Evolutionary conservation across 2,888 invertebrate species (phyloP).

Genomic region (Cantharis flavilabris): DNA sequence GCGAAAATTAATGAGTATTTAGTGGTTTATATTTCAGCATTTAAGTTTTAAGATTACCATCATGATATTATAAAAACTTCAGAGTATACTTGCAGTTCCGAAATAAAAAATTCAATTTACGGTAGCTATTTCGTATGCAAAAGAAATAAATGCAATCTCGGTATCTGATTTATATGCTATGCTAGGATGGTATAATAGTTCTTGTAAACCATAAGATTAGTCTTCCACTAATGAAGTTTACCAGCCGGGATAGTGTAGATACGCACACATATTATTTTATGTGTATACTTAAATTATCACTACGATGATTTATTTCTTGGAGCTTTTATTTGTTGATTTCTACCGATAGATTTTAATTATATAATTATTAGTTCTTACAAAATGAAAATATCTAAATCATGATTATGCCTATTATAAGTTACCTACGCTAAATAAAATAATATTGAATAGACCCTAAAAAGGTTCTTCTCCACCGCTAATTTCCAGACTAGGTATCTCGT

Average conservation of each 20-base stretch:
- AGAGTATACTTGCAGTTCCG: neutral
- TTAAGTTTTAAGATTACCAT: neutral
- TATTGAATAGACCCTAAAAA: neutral
- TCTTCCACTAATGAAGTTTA: neutral
- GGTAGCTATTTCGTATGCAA: neutral
- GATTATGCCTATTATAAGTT: neutral
- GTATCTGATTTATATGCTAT: neutral
- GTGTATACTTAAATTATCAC: neutral
- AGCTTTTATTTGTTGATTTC: neutral
- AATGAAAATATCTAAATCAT: neutral
- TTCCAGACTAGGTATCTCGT: too few species aligned
- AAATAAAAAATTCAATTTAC: neutral
- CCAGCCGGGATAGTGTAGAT: neutral
- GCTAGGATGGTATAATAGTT: neutral
- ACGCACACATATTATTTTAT: neutral
- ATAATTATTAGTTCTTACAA: neutral
- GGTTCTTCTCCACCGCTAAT: neutral
- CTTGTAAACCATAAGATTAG: neutral
- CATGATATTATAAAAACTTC: neutral
- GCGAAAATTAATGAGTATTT: neutral
- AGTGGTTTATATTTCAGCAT: neutral
- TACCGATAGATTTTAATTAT: neutral
- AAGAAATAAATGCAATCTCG: neutral
- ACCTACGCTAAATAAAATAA: neutral
- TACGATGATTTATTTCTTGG: neutral